phyloP scores from a whole-genome alignment of 2,888 invertebrate genomes.

The Ischnura elegans region DNA sequence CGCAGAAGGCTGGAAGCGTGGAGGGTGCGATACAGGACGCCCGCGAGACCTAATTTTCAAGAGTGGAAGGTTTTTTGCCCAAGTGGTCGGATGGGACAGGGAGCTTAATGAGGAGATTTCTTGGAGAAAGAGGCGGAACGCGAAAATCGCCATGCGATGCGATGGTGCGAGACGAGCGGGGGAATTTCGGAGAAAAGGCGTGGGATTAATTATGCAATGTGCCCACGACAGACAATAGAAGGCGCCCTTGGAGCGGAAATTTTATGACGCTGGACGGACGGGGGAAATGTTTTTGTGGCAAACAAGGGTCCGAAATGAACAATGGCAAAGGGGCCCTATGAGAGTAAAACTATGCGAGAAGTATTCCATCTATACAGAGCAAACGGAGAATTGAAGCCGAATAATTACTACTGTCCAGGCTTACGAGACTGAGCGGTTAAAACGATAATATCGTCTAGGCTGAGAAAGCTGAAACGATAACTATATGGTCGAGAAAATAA shows the following conservation, averaged over 20 bases:
- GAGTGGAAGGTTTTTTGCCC: slow-evolving; percentile 22
- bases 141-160: not conserved
- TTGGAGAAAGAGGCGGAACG: slow-evolving; percentile 4
- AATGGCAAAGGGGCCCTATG: slow-evolving; percentile 21
- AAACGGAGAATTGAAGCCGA: not conserved
- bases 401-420: no score
- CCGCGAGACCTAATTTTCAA: slow-evolving; percentile 23
- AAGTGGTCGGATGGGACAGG: not conserved
- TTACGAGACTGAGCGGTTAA: no score
- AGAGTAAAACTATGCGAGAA: not conserved
- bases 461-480: no score
- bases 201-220: slow-evolving; percentile 53
- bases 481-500: not conserved
- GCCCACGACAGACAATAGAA: not conserved
- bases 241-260: slow-evolving; percentile 53
- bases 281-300: slow-evolving; percentile 28
- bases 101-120: not conserved
- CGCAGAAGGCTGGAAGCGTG: not conserved
- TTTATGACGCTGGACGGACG: not conserved
- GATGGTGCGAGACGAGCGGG: not conserved
- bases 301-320: not conserved
- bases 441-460: no score
- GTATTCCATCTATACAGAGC: not conserved
- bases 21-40: not conserved
- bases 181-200: not conserved